phyloP scores from a whole-genome alignment of 2,888 invertebrate genomes.

The Agrochola circellaris region DNA sequence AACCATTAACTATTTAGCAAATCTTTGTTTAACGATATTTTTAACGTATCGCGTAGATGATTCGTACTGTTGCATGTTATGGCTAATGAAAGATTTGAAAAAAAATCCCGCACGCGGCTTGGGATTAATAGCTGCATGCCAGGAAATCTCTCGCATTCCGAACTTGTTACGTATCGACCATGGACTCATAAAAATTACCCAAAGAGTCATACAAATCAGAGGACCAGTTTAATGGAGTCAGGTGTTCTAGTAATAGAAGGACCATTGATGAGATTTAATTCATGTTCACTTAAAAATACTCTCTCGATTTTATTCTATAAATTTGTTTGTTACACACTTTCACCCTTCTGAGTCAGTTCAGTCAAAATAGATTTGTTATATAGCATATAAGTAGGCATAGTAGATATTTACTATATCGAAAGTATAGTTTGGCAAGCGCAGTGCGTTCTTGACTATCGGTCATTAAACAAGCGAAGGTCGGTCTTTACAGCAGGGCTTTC shows the following conservation, averaged over 20 bases:
- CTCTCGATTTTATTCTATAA: not conserved
- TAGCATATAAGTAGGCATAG: conserved; percentile 5
- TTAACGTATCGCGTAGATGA: not conserved
- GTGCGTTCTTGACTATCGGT: conserved; percentile 72
- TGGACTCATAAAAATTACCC: conserved; percentile 19
- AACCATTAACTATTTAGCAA: not conserved
- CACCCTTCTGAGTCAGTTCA: conserved; percentile 44
- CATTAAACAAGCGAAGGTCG: conserved; percentile 78
- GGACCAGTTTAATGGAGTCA: not conserved
- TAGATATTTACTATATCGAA: conserved; percentile 58
- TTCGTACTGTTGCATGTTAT: not conserved
- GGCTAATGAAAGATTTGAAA: not conserved
- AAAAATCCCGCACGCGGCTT: not conserved
- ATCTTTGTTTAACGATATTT: not conserved
- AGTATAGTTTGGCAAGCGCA: conserved; percentile 71
- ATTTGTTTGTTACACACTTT: conserved; percentile 18
- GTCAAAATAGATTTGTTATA: conserved; percentile 42
- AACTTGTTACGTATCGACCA: not conserved
- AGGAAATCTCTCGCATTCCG: conserved; percentile 15
- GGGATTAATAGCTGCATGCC: not conserved
- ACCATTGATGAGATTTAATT: not conserved
- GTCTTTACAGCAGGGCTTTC: conserved; percentile 61
- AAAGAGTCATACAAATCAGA: conserved; percentile 34
- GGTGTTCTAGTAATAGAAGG: not conserved
- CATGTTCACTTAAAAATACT: not conserved